These are phyloP conservation scores for Omphaloscelis lunosa DNA, from an alignment of 2,888 invertebrate genomes.

Conservation along the genomic window DNA sequence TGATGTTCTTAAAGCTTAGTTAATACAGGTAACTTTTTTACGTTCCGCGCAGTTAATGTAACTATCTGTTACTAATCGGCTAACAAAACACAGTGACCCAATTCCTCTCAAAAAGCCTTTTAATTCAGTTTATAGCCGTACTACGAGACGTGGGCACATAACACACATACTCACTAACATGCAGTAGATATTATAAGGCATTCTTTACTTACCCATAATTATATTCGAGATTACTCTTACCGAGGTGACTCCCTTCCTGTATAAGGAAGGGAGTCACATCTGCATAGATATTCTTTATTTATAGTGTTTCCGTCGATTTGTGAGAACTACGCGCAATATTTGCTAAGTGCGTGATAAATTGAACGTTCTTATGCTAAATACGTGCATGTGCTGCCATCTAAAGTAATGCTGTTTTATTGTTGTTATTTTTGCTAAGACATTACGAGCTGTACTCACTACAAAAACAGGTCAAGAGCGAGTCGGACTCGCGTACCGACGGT, in stretches of 20 bases:
- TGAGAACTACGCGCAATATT: background rate
- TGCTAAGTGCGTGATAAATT: background rate
- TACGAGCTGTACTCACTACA: background rate
- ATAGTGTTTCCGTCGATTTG: background rate
- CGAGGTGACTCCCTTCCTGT: background rate
- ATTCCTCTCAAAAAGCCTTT: background rate
- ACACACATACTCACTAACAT: background rate
- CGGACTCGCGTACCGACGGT: too few species aligned
- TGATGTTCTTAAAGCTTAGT: background rate
- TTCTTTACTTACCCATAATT: background rate
- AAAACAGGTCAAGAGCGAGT: too few species aligned
- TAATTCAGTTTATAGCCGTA: constrained; percentile 6
- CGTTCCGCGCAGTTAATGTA: too few species aligned
- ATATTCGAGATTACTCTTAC: background rate
- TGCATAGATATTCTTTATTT: background rate
- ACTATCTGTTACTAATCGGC: background rate
- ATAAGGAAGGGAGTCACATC: constrained; percentile 25
- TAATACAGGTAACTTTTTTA: too few species aligned
- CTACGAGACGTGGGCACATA: background rate
- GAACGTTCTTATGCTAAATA: background rate
- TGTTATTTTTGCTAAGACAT: constrained; percentile 16
- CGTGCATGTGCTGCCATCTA: constrained; percentile 6
- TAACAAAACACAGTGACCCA: background rate
- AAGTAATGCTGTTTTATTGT: constrained; percentile 24
- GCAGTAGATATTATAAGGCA: background rate